Percentiles rank a stretch among this genome's conserved stretches.
phyloP scores from a whole-genome alignment of 2,888 invertebrate genomes.

The Ligdia adustata region DNA sequence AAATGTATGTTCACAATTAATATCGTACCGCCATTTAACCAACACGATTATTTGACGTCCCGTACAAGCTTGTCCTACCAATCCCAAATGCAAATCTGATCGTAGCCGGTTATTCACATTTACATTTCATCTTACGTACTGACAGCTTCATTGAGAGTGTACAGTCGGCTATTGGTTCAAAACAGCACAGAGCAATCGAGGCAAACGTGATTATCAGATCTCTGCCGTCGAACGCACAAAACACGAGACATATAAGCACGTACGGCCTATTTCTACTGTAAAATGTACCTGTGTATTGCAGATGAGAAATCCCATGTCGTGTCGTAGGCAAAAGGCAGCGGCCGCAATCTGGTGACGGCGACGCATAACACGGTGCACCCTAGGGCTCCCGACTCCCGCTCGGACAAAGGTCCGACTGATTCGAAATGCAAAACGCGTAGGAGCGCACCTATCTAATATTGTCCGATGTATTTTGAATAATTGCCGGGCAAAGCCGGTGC shows the following conservation, averaged over 20 bases:
- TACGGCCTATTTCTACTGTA: not conserved
- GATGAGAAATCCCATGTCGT: slow-evolving; percentile 57
- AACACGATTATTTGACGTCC: not conserved
- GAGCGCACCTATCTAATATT: slow-evolving; percentile 80
- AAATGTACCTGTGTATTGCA: slow-evolving; percentile 29
- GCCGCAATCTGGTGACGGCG: slow-evolving; percentile 65
- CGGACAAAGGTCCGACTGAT: slow-evolving; percentile 76
- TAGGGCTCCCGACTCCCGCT: slow-evolving; percentile 43
- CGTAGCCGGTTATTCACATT: not conserved
- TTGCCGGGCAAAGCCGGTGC: slow-evolving; percentile 67
- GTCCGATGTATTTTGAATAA: slow-evolving; percentile 82
- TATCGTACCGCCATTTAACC: no score
- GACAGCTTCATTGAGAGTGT: slow-evolving; percentile 1
- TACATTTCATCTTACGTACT: slow-evolving; percentile 6
- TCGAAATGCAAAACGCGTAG: slow-evolving; percentile 82
- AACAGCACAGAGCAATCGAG: not conserved
- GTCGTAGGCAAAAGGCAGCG: slow-evolving; percentile 68
- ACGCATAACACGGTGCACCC: slow-evolving; percentile 68
- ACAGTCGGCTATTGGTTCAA: slow-evolving; percentile 1
- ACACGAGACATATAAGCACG: not conserved
- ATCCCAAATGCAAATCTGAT: not conserved
- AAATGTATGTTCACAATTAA: no score
- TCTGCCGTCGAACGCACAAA: not conserved
- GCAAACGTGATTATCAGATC: slow-evolving; percentile 1
- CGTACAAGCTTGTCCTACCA: not conserved